Evolutionary conservation across 2,888 invertebrate species (phyloP).

Genomic region (Drosophila picticornis): DNA sequence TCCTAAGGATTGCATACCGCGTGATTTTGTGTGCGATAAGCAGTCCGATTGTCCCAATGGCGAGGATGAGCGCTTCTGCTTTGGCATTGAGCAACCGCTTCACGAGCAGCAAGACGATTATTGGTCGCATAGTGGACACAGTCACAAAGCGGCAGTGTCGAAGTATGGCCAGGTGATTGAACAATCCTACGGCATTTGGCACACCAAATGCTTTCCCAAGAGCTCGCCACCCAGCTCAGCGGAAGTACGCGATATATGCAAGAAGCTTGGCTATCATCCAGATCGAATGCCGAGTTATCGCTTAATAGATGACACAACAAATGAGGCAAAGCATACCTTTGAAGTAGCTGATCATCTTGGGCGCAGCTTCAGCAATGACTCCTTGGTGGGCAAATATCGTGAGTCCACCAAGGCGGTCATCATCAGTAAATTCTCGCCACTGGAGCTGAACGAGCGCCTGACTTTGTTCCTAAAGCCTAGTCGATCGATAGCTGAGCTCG

Average conservation of each 20-base stretch:
- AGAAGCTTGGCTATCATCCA: slow-evolving; percentile 87
- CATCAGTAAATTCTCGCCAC: slow-evolving; percentile 83
- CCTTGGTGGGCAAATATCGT: slow-evolving; percentile 75
- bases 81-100: slow-evolving; percentile 85
- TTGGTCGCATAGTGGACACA: slow-evolving; percentile 18
- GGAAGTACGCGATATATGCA: slow-evolving; percentile 87
- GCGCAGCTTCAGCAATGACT: slow-evolving; percentile 69
- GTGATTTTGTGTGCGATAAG: slow-evolving; percentile 92
- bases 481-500: slow-evolving; percentile 83
- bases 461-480: slow-evolving; percentile 84
- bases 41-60: slow-evolving; percentile 90
- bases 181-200: slow-evolving; percentile 90
- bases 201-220: slow-evolving; percentile 89
- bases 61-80: slow-evolving; percentile 90
- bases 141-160: slow-evolving; percentile 36
- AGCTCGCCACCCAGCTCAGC: slow-evolving; percentile 86
- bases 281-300: slow-evolving; percentile 83
- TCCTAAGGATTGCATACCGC: slow-evolving; percentile 88
- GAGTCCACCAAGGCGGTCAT: slow-evolving; percentile 82
- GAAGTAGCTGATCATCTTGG: slow-evolving; percentile 70
- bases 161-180: slow-evolving; percentile 89
- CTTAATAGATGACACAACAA: slow-evolving; percentile 79
- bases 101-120: slow-evolving; percentile 43
- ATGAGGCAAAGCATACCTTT: slow-evolving; percentile 71
- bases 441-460: slow-evolving; percentile 80